Evolutionary conservation across 2,113 vertebrate genomes (phyloP).

Genomic region (Gyps fulvus): DNA sequence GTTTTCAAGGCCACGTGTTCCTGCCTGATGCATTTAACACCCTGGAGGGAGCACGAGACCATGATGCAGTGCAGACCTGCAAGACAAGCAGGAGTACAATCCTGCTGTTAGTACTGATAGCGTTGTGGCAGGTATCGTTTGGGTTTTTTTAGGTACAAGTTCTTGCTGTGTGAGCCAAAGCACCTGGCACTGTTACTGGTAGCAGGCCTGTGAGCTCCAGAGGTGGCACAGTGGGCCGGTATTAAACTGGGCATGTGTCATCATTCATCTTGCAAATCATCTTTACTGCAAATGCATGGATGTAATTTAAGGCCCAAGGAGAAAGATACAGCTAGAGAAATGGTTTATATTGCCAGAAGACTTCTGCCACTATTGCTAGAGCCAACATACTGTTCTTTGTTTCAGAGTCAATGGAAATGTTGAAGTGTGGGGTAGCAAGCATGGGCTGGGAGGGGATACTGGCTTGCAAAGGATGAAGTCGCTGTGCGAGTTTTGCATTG

Average conservation of each 20-base stretch:
- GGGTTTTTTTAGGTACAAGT: too few relatives aligned
- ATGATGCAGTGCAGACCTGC: neutral
- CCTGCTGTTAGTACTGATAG: neutral
- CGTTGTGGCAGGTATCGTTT: neutral
- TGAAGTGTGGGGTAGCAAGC: neutral
- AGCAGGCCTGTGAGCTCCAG: neutral
- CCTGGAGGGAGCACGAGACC: neutral
- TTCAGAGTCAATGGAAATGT: neutral
- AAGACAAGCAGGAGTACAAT: accelerated
- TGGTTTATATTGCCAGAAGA: neutral
- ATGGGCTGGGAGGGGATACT: neutral
- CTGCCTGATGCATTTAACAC: neutral
- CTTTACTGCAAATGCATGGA: neutral
- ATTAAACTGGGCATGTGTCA: neutral
- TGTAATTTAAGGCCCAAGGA: neutral
- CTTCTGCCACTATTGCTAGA: neutral
- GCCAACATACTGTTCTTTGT: neutral
- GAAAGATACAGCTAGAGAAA: neutral
- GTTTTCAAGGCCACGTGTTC: neutral
- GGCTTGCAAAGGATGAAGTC: neutral
- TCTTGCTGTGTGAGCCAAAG: neutral
- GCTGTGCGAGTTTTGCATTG: neutral
- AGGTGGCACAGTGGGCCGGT: neutral
- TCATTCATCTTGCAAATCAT: neutral
- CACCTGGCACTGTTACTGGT: neutral